Base-by-base conservation (phyloP, 2,888 invertebrate species). In the Neoaliturus tenellus region DNA sequence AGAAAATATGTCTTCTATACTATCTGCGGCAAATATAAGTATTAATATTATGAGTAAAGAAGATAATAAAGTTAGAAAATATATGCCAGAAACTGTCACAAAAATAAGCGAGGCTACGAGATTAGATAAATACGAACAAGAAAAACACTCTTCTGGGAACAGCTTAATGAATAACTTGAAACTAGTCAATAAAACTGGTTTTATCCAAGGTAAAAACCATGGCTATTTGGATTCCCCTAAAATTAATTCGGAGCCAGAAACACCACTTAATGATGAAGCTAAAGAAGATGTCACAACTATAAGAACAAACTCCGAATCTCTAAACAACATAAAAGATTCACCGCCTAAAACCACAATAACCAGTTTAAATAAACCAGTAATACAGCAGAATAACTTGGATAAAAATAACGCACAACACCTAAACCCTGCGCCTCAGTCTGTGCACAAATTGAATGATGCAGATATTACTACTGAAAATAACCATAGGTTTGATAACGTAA, bases 1-100 rank as follows among this genome's bases (percentile, higher is more conserved):
- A 4, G 83, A 75, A 62, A 83, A 67, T 10, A 83, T 83, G 20
- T 8, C 58, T 44, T 78, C 83, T 20, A 62, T 83, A n/a, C 25
- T 83, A 31, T 41, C 83, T n/a, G 78, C 83, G 8, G 78, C 75
- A 25, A 83, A 78, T 39, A 48, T 83, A 20, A 83, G 33, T 28
- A 78, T 83, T 14, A 78, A 62, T n/a, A 25, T 83, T n/a, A 78
- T 83, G 31, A 78, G 78, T 17, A 58, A 28, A 44, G 78, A 58
- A 31, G 28, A 67, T 25, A 28, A 28, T 25, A 51, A 82, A 71
- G 31, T 5, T 1, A 67, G 44, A 12, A 48, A 20, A 17, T 12
- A 14, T 17, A 55, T 39, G 10, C 0, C 23, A 20, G 31, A 75
- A 48, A 48, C 12, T 3, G 28, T 12, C 48, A 44, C 44, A 44